These are phyloP conservation scores for Tipula helvola DNA, from an alignment of 2,888 invertebrate species.

Conservation along the genomic window DNA sequence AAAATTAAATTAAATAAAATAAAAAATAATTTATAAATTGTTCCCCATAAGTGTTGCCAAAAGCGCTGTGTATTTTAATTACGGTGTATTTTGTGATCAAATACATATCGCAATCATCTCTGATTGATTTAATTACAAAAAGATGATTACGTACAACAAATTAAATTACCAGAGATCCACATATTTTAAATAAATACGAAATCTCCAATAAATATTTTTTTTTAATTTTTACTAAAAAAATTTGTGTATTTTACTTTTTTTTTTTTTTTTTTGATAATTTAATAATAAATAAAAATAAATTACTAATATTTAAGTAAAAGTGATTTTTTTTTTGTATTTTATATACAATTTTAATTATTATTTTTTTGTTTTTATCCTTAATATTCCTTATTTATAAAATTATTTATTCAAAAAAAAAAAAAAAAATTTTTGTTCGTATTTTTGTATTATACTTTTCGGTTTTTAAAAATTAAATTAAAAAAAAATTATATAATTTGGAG, in stretches of 20 bases:
- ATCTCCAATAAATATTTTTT: background rate
- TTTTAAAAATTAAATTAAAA: background rate
- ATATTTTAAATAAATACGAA: background rate
- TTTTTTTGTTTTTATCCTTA: background rate
- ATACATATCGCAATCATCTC: background rate
- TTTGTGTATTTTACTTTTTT: background rate
- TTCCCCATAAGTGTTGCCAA: slow-evolving; percentile 7
- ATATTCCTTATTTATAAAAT: background rate
- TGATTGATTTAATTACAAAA: background rate
- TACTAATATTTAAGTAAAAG: background rate
- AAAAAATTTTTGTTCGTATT: background rate
- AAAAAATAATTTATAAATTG: background rate
- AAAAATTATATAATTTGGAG: background rate
- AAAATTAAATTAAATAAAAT: background rate
- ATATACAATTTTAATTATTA: background rate
- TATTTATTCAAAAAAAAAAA: background rate
- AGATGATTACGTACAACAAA: background rate
- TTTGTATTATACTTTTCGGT: background rate
- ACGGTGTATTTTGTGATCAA: background rate
- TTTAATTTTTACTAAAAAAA: background rate
- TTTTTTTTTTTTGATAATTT: background rate
- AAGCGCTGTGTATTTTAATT: slow-evolving; percentile 6
- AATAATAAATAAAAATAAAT: background rate
- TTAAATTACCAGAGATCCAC: background rate
- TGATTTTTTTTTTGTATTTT: background rate